Evolutionary conservation across 2,888 invertebrate genomes (phyloP).

Genomic region (Drosophila seclusa): DNA sequence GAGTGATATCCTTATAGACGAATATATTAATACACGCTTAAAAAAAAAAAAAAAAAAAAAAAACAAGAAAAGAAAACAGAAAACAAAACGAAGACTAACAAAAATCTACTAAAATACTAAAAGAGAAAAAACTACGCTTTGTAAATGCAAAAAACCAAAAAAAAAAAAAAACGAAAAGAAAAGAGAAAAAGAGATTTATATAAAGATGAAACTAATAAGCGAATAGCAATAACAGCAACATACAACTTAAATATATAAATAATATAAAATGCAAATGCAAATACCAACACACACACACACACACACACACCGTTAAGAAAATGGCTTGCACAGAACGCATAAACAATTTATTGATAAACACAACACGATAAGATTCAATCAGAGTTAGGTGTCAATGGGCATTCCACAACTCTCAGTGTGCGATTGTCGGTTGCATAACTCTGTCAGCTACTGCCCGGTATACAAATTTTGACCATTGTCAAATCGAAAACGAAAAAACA

Average conservation of each 20-base stretch:
- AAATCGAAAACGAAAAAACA: constrained; percentile 3
- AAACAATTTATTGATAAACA: constrained; percentile 35
- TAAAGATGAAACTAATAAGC: constrained; percentile 44
- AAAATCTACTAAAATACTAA: constrained; percentile 25
- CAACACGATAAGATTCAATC: constrained; percentile 78
- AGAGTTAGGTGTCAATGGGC: constrained; percentile 82
- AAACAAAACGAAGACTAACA: constrained; percentile 25
- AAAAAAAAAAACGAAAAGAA: constrained; percentile 43
- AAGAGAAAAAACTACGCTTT: constrained; percentile 64
- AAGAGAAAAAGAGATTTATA: constrained; percentile 34
- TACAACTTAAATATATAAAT: constrained; percentile 45
- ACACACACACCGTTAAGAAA: constrained; percentile 46
- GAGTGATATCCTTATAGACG: constrained; percentile 83
- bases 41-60: constrained; percentile 1
- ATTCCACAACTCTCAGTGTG: constrained; percentile 74
- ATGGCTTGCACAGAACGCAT: constrained; percentile 64
- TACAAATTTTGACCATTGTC: constrained; percentile 58
- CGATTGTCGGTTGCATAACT: constrained; percentile 83
- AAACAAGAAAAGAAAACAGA: constrained; percentile 22
- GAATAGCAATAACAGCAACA: constrained; percentile 38
- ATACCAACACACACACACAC: constrained; percentile 30
- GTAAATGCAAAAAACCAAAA: constrained; percentile 64
- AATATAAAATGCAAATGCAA: constrained; percentile 59
- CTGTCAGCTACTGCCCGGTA: constrained; percentile 83
- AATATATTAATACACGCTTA: constrained; percentile 84